Evolutionary conservation across 2,113 vertebrate genomes (phyloP).

Genomic region (Emydocephalus ijimae): DNA sequence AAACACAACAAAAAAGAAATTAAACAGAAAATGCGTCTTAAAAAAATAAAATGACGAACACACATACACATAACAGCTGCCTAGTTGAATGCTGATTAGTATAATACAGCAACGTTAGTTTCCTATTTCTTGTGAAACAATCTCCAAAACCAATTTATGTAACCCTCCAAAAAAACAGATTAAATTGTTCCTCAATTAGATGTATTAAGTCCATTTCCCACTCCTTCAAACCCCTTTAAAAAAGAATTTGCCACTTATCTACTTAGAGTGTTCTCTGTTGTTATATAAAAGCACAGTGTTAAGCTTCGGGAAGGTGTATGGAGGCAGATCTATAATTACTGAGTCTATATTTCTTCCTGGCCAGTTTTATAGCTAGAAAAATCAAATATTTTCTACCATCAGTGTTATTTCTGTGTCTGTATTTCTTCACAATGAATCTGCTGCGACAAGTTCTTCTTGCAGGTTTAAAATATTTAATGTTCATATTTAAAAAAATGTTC

Average conservation of each 20-base stretch:
- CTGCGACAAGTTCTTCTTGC: not conserved
- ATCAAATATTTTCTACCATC: not conserved
- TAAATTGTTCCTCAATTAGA: no score
- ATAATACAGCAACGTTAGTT: not conserved
- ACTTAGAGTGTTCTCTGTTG: not conserved
- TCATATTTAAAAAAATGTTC: not conserved
- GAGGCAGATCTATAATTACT: not conserved
- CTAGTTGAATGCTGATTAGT: not conserved
- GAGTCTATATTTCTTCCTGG: not conserved
- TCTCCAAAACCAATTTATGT: no score
- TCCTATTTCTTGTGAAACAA: not conserved
- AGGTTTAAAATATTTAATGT: not conserved
- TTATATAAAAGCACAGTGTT: not conserved
- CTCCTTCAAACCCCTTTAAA: not conserved
- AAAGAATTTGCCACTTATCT: no score
- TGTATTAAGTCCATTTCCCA: not conserved
- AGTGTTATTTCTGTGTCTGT: not conserved
- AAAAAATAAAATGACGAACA: not conserved
- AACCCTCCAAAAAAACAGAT: no score
- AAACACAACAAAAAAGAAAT: no score
- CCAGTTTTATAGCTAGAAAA: not conserved
- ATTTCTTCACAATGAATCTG: not conserved
- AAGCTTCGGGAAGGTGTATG: not conserved
- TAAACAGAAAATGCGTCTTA: not conserved
- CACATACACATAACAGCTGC: not conserved